Percentiles rank a stretch among this genome's conserved stretches.
These are phyloP conservation scores for Hormaphis cornu DNA, from an alignment of 1,140 invertebrate genomes.

Conservation along the genomic window DNA sequence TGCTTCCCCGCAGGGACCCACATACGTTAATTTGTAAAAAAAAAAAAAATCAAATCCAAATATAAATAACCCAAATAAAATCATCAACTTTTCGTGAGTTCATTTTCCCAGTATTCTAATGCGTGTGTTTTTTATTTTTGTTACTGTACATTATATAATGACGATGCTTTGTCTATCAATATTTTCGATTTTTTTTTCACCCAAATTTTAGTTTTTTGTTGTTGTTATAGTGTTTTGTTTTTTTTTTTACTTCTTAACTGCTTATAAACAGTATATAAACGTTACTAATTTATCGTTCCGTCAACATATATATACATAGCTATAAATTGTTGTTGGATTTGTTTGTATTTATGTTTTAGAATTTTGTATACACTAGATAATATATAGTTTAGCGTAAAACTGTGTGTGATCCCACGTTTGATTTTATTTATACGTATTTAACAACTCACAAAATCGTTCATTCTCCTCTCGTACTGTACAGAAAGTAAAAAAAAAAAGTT, in stretches of 20 bases:
- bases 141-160: conserved; percentile 36
- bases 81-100: conserved; percentile 38
- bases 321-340: conserved; percentile 13
- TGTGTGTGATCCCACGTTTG: neutral
- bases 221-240: conserved; percentile 19
- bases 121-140: conserved; percentile 37
- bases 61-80: conserved; percentile 16
- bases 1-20: conserved; percentile 77
- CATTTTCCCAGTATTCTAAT: conserved; percentile 32
- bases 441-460: neutral
- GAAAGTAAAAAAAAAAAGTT: too few species aligned
- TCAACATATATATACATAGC: neutral
- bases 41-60: conserved; percentile 45
- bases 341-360: neutral
- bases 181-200: conserved; percentile 35
- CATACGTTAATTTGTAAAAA: conserved; percentile 84
- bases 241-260: neutral
- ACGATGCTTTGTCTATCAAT: conserved; percentile 36
- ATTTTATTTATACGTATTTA: neutral
- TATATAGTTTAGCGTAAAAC: neutral
- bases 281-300: neutral
- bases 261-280: conserved; percentile 8
- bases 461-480: neutral
- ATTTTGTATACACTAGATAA: too few species aligned
- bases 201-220: conserved; percentile 34